phyloP scores from a whole-genome alignment of 2,797 vertebrate species.

The Lagocephalus sceleratus region DNA sequence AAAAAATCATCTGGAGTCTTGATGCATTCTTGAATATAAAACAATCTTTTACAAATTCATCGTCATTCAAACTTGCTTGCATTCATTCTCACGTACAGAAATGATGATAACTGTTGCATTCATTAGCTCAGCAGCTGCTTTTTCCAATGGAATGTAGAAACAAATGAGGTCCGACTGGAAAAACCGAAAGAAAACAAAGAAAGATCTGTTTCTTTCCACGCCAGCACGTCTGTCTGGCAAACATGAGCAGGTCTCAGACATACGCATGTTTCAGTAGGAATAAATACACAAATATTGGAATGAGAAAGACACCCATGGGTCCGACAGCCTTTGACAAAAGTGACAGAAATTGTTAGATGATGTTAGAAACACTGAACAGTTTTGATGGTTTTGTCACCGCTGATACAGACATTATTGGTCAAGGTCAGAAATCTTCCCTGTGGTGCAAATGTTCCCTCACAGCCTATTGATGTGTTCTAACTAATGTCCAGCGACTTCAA shows the following conservation, averaged over 20 bases:
- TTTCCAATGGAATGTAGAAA: slow-evolving; percentile 64
- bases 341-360: slow-evolving; percentile 26
- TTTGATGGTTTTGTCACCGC: slow-evolving; percentile 29
- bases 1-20: slow-evolving; percentile 42
- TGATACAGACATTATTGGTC: slow-evolving; percentile 62
- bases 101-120: slow-evolving; percentile 26
- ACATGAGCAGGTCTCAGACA: slow-evolving; percentile 56
- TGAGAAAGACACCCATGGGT: slow-evolving; percentile 12
- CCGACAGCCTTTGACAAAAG: slow-evolving; percentile 26
- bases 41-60: slow-evolving; percentile 24
- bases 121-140: slow-evolving; percentile 12
- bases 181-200: slow-evolving; percentile 1
- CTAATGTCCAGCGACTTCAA: slow-evolving; percentile 45
- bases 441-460: slow-evolving; percentile 34
- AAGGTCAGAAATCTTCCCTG: slow-evolving; percentile 49
- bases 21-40: slow-evolving; percentile 47
- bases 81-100: slow-evolving; percentile 37
- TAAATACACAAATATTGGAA: slow-evolving; percentile 46
- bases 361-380: slow-evolving; percentile 47
- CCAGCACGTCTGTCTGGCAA: slow-evolving; percentile 29
- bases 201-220: slow-evolving; percentile 19
- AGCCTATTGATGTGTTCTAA: slow-evolving; percentile 12
- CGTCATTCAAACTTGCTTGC: slow-evolving; percentile 31
- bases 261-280: slow-evolving; percentile 56
- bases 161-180: slow-evolving; percentile 51